Base-by-base conservation (phyloP, 2,797 vertebrate genomes). In the Callimico goeldii region DNA sequence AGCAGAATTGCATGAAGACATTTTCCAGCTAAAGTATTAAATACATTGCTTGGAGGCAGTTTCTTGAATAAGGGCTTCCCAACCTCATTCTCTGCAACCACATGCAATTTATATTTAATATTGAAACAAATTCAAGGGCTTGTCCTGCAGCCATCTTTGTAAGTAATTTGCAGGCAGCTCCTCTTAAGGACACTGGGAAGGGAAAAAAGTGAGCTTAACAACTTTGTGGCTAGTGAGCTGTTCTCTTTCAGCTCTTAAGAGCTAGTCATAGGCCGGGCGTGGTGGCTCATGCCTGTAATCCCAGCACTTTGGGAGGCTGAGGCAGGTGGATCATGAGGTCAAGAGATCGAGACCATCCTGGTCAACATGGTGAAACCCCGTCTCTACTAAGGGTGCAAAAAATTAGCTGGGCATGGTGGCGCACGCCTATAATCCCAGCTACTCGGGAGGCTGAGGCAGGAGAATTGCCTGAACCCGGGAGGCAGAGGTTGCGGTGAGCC, bases 101-200 rank as follows among this genome's bases (percentile, higher is more conserved):
- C 80, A 67, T 19, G 36, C 26, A 67, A 5, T 85, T 93, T 88
- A 98, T 94, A 96, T 26, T 4, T 73, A 95, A 94, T 0, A 17
- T 4, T 64, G 80, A 97, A 91, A 15, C 61, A 72, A 28, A 57
- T 46, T 55, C 22, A n/a, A 52, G 82, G 50, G 39, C 46, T 57
- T 91, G 95, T 90, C 82, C 89, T 88, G 55, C 46, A 93, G 33
- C 46, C 20, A 4, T 79, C 87, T 92, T 91, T 36, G n/a, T 94
- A 87, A 81, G 86, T 81, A 13, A 82, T 79, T 17, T 4, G n/a
- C 10, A 90, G 36, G 1, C 73, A 50, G 80, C 50, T 95, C 57
- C 88, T 90, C 79, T 81, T 95, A 90, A 57, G 88, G 67, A 55
- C 11, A 10, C 73, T 9, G 48, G 28, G 73, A 85, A 89, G 19